Evolutionary conservation across 2,113 vertebrate genomes (phyloP).

Genomic region (Rattus norvegicus): GRCr8 NC_086021.1:130090501-130091000

Average conservation of each 20-base stretch:
- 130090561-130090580: conserved; percentile 2
- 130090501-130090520: background rate
- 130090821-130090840: background rate
- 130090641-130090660: background rate
- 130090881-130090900: background rate
- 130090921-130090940: background rate
- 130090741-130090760: background rate
- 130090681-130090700: conserved; percentile 54
- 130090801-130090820: background rate
- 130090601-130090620: background rate
- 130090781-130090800: background rate
- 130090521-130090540: background rate
- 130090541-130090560: conserved; percentile 10
- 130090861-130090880: background rate
- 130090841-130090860: background rate
- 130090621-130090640: conserved; percentile 3
- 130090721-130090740: background rate
- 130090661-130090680: background rate
- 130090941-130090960: no score
- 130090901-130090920: background rate
- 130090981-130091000: background rate
- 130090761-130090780: background rate
- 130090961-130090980: background rate
- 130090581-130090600: background rate
- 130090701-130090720: conserved; percentile 48